These are phyloP conservation scores for Ecdyonurus torrentis DNA, from an alignment of 2,888 invertebrate species.

Conservation along the genomic window DNA sequence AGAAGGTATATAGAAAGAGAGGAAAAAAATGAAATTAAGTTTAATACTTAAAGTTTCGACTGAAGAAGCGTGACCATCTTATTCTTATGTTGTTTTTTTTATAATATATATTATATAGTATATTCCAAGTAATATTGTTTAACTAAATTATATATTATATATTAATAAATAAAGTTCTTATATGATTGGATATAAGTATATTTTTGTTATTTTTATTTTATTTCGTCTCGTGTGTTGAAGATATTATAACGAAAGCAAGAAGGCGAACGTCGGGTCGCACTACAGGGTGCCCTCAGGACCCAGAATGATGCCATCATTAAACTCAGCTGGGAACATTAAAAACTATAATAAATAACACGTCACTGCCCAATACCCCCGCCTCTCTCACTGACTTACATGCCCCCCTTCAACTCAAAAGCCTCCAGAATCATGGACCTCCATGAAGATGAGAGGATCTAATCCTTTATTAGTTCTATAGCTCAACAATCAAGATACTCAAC, in stretches of 20 bases:
- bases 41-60: not conserved
- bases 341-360: slow-evolving; percentile 4
- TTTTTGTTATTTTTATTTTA: no score
- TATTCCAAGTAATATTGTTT: not conserved
- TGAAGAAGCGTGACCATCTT: not conserved
- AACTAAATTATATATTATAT: not conserved
- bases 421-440: not conserved
- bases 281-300: not conserved
- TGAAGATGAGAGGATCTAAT: not conserved
- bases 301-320: slow-evolving; percentile 2
- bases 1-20: no score
- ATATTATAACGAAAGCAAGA: not conserved
- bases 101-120: not conserved
- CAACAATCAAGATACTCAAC: no score
- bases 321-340: slow-evolving; percentile 3
- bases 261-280: not conserved
- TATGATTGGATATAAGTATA: not conserved
- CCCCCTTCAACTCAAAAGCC: not conserved
- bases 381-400: not conserved
- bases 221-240: not conserved
- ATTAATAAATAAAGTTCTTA: not conserved
- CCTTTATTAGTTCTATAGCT: no score
- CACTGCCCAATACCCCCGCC: not conserved
- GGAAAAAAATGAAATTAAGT: not conserved
- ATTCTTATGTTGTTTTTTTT: not conserved